These are phyloP conservation scores for Gonioctena quinquepunctata DNA, from an alignment of 1,140 invertebrate species.

Conservation along the genomic window DNA sequence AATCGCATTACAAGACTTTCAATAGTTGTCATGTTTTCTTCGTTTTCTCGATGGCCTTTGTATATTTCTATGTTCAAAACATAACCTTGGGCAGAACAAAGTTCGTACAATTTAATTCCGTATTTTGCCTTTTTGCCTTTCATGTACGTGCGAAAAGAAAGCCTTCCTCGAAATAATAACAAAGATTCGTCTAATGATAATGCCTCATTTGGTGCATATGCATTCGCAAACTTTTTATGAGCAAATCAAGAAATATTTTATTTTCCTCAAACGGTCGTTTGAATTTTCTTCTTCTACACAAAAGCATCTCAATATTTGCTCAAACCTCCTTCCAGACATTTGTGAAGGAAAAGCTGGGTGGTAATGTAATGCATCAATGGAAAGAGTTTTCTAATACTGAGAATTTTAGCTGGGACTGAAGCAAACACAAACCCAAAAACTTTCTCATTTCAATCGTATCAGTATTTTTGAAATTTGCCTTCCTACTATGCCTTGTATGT, in stretches of 20 bases:
- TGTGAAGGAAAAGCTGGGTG: slow-evolving; percentile 41
- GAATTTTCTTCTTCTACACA: too few species aligned
- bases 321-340: slow-evolving; percentile 44
- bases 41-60: not conserved
- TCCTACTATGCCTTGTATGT: slow-evolving; percentile 21
- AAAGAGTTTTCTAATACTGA: slow-evolving; percentile 37
- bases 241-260: too few species aligned
- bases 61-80: slow-evolving; percentile 23
- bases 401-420: slow-evolving; percentile 38
- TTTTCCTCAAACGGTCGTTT: too few species aligned
- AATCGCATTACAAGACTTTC: not conserved
- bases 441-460: slow-evolving; percentile 31
- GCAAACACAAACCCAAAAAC: slow-evolving; percentile 42
- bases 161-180: slow-evolving; percentile 15
- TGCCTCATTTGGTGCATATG: slow-evolving; percentile 9
- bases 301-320: slow-evolving; percentile 44
- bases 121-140: slow-evolving; percentile 22
- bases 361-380: slow-evolving; percentile 40
- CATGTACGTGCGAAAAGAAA: slow-evolving; percentile 16
- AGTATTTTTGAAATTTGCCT: slow-evolving; percentile 18
- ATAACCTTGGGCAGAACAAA: slow-evolving; percentile 6
- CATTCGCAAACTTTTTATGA: slow-evolving; percentile 2
- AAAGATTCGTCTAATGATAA: slow-evolving; percentile 21
- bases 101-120: slow-evolving; percentile 15
- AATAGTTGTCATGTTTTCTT: too few species aligned